These are phyloP conservation scores for Gracilinanus agilis DNA, from an alignment of 2,113 vertebrate genomes.

Conservation along the genomic window DNA sequence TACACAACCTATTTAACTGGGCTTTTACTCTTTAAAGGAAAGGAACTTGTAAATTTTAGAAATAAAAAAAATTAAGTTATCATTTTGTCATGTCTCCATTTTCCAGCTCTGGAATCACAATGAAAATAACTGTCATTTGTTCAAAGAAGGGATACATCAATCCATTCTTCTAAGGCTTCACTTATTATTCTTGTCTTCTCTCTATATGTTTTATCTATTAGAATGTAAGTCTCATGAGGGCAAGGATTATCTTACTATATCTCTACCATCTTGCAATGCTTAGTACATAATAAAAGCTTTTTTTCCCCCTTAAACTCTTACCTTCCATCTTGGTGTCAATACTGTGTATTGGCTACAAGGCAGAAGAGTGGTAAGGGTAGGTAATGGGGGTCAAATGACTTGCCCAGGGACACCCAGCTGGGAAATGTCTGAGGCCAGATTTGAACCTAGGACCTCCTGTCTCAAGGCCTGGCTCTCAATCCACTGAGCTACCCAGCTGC, in stretches of 20 bases:
- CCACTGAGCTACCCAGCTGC: too few relatives aligned
- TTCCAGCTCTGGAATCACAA: not conserved
- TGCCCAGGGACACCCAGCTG: too few relatives aligned
- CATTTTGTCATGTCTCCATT: not conserved
- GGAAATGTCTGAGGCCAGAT: too few relatives aligned
- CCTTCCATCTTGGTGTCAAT: too few relatives aligned
- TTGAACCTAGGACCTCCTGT: too few relatives aligned
- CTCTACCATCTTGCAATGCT: not conserved
- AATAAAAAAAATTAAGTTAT: not conserved
- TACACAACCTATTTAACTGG: not conserved
- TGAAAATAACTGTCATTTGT: not conserved
- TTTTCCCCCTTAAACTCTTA: too few relatives aligned
- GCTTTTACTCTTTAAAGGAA: not conserved
- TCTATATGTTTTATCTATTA: not conserved
- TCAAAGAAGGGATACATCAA: not conserved
- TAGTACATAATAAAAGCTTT: too few relatives aligned
- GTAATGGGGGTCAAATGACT: too few relatives aligned
- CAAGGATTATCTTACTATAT: not conserved
- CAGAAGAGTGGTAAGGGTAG: too few relatives aligned
- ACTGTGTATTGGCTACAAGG: too few relatives aligned
- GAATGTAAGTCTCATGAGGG: not conserved
- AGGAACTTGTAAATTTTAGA: not conserved
- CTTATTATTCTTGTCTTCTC: not conserved
- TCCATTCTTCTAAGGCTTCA: not conserved
- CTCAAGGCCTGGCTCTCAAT: too few relatives aligned